phyloP scores from a whole-genome alignment of 2,113 vertebrate genomes.

The Greenwoodochromis staneri region DNA sequence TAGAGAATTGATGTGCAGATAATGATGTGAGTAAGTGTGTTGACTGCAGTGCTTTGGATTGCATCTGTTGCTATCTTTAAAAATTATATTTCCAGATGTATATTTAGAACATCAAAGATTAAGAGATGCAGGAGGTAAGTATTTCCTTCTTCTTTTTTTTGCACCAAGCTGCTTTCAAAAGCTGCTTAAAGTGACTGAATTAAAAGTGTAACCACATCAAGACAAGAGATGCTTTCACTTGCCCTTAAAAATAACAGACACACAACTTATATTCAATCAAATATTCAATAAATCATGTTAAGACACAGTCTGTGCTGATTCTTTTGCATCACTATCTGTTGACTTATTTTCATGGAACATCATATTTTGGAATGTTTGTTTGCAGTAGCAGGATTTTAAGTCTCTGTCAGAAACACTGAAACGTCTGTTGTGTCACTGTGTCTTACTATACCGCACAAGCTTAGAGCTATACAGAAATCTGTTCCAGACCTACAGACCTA shows the following conservation, averaged over 20 bases:
- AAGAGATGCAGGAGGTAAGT: background rate
- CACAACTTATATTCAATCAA: background rate
- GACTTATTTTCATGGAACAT: background rate
- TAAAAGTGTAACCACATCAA: background rate
- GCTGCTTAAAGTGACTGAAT: background rate
- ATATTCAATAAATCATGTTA: background rate
- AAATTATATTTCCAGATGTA: background rate
- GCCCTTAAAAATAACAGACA: background rate
- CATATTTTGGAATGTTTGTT: background rate
- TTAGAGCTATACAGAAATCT: constrained; percentile 26
- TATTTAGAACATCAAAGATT: background rate
- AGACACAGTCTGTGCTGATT: background rate
- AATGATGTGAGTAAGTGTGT: background rate
- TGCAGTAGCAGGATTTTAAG: background rate
- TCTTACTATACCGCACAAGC: constrained; percentile 14
- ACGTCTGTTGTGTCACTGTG: constrained; percentile 17
- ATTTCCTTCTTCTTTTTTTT: background rate
- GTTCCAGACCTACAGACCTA: constrained; percentile 7
- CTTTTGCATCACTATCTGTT: background rate
- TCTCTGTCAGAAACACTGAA: background rate
- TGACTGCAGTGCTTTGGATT: background rate
- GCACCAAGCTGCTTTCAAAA: background rate
- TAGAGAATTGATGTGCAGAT: background rate
- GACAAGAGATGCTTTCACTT: background rate
- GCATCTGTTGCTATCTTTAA: background rate